Evolutionary conservation across 2,113 vertebrate species (phyloP).

Genomic region (Notarius quadriscutis): DNA sequence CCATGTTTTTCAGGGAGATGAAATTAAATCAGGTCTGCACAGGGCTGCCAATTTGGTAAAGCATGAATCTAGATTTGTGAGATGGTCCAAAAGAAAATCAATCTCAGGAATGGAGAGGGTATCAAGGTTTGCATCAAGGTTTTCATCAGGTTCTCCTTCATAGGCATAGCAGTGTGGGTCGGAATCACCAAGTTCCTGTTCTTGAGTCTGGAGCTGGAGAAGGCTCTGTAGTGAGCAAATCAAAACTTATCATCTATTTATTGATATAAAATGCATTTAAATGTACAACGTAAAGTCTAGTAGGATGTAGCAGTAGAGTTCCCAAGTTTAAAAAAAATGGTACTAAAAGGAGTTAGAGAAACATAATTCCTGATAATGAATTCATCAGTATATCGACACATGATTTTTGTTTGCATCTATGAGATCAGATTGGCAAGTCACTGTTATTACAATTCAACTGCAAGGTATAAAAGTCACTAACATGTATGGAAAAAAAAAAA

Average conservation of each 20-base stretch:
- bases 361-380: neutral
- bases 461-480: neutral
- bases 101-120: conserved; percentile 59
- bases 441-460: neutral
- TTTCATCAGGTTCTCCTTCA: conserved; percentile 48
- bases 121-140: conserved; percentile 49
- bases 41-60: conserved; percentile 58
- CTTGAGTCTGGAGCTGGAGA: neutral
- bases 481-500: neutral
- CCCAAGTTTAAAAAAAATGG: no score
- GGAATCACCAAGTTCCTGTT: conserved; percentile 54
- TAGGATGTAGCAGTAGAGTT: neutral
- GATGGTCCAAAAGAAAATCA: conserved; percentile 55
- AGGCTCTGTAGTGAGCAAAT: conserved; percentile 43
- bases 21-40: conserved; percentile 46
- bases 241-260: neutral
- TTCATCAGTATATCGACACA: neutral
- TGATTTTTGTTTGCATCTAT: neutral
- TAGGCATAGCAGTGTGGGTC: conserved; percentile 58
- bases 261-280: neutral
- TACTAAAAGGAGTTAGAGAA: neutral
- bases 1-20: no score
- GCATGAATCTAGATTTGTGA: conserved; percentile 47
- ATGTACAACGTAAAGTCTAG: neutral
- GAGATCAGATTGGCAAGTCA: neutral